phyloP scores from a whole-genome alignment of 2,113 vertebrate species.

The Bos indicus region DNA sequence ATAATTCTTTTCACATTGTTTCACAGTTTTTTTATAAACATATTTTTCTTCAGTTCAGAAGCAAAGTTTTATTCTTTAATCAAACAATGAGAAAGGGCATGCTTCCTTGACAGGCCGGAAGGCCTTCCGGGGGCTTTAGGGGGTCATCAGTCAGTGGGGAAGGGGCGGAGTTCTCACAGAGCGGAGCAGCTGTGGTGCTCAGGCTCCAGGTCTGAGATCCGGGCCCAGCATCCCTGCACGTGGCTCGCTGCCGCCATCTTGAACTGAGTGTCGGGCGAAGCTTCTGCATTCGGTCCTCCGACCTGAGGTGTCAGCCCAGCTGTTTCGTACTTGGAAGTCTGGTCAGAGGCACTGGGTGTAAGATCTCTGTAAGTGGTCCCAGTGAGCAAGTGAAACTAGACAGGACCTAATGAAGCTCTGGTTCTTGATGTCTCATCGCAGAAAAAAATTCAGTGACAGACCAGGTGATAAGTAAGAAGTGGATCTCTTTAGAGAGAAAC shows the following conservation, averaged over 20 bases:
- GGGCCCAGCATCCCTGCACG: background rate
- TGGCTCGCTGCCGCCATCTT: fast-evolving
- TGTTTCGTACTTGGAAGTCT: fast-evolving
- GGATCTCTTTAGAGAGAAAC: background rate
- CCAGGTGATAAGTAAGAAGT: background rate
- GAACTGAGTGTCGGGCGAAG: fast-evolving
- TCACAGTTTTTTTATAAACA: background rate
- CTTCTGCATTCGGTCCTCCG: fast-evolving
- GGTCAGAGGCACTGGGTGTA: background rate
- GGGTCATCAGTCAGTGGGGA: background rate
- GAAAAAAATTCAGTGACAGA: background rate
- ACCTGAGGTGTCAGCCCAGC: background rate
- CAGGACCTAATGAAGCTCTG: background rate
- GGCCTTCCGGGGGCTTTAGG: fast-evolving
- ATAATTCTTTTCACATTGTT: background rate
- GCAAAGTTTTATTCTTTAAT: background rate
- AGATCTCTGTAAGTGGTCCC: background rate
- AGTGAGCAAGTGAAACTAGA: background rate
- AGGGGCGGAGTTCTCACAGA: background rate
- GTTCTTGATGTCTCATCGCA: background rate
- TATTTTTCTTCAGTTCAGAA: background rate
- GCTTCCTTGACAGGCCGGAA: background rate
- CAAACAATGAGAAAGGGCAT: background rate
- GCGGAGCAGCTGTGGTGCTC: fast-evolving
- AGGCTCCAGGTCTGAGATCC: background rate